Conservation (phyloP, 2,113 vertebrate genomes). For the Epinephelus cyanopodus region DNA sequence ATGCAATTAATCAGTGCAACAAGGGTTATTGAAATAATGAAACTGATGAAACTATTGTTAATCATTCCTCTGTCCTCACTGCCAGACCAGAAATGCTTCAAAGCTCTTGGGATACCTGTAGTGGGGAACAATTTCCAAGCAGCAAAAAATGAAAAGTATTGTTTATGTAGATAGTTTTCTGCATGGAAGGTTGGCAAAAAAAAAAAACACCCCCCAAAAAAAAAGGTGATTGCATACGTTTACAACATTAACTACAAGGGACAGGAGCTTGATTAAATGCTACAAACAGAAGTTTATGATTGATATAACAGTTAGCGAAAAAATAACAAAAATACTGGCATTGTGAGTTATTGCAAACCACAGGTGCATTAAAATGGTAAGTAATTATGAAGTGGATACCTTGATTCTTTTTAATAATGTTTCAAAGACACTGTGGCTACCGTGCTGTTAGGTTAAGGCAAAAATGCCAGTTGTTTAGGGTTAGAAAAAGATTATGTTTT, state of each 20-base stretch:
- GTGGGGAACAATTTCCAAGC: neutral
- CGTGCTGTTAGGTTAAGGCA: no score
- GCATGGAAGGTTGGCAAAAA: neutral
- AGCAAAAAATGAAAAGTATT: neutral
- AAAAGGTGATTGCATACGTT: neutral
- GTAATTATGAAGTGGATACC: no score
- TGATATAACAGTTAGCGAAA: neutral
- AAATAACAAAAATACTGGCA: no score
- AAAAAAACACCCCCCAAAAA: neutral
- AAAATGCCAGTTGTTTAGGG: no score
- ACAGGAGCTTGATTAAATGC: neutral
- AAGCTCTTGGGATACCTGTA: conserved; percentile 9
- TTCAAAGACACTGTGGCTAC: no score
- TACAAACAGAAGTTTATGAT: neutral
- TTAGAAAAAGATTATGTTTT: no score
- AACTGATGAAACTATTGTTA: conserved; percentile 65
- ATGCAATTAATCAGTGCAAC: conserved; percentile 73
- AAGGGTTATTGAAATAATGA: conserved; percentile 71
- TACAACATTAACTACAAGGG: neutral
- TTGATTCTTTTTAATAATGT: no score
- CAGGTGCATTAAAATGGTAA: no score
- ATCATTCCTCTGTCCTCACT: conserved; percentile 54
- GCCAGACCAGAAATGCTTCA: conserved; percentile 3
- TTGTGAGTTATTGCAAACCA: no score
- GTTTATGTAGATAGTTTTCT: neutral